Base-by-base conservation (phyloP, 2,888 invertebrate species). In the Tipula helvola region DNA sequence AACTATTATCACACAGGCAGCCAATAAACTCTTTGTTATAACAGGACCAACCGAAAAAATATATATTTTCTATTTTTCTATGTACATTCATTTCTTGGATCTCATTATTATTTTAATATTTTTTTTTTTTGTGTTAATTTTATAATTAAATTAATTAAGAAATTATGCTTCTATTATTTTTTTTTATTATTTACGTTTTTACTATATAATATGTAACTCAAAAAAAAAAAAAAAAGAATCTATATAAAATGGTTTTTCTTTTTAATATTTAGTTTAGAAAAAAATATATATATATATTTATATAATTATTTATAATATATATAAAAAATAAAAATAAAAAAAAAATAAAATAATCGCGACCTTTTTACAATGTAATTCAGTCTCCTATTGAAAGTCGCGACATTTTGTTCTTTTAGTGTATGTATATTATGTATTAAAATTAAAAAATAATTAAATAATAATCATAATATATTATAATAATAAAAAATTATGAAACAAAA, bases 1-100 rank as follows among this genome's bases (percentile, higher is more conserved):
- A 91, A 91, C 91, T 91, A 91, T 91, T 91, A 91, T 91, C 91
- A 91, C 91, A 91, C 91, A 91, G 91, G 90, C 90, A 90, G 91
- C 89, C 89, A 90, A 89, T 87, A 89, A 83, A 83, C 36, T 83
- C 5, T 36, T 39, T 57, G 41, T 85, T 39, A 57, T 47, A 44
- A 86, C 86, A 86, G n/a, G 36, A 47, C 5, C 28, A 39, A 86
- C 39, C 41, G 41, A 85, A 41, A 85, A 85, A 85, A 85, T 16
- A 85, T 41, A 71, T 71, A 71, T 71, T 71, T 71, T 71, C 71
- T 71, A 71, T 71, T 71, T 28, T 71, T 28, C 71, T 71, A 71
- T 71, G 71, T 71, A 71, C 71, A 71, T 71, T 71, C 18, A 71
- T 71, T 71, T 71, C 71, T 71, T 71, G 71, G 71, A 71, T 71